These are phyloP conservation scores for Conistra vaccinii DNA, from an alignment of 2,888 invertebrate genomes.

Conservation along the genomic window DNA sequence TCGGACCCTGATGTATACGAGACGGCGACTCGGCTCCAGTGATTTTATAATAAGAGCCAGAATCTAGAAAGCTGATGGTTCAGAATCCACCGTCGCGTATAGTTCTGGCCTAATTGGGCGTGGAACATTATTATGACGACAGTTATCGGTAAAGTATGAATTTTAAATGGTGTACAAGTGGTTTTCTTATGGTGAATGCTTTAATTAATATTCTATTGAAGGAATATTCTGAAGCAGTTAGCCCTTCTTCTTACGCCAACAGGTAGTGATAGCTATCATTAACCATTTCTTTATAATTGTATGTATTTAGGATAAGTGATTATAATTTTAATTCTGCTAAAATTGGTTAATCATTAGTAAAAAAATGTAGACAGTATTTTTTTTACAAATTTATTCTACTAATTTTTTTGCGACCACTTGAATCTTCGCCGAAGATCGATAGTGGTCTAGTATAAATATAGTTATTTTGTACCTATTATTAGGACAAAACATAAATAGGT, in stretches of 20 bases:
- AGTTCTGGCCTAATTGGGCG: not conserved
- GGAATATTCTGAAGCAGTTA: slow-evolving; percentile 22
- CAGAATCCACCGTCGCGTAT: not conserved
- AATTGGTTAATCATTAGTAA: slow-evolving; percentile 2
- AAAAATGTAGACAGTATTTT: not conserved
- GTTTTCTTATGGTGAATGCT: slow-evolving; percentile 39
- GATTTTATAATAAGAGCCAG: not conserved
- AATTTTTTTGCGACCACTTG: not conserved
- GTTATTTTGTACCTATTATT: not conserved
- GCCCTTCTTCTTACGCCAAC: not conserved
- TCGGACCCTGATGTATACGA: not conserved
- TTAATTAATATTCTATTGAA: slow-evolving; percentile 42
- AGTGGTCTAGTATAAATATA: slow-evolving; percentile 1
- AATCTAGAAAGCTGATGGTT: not conserved
- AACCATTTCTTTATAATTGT: not conserved
- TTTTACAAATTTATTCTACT: not conserved
- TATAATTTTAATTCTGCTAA: slow-evolving; percentile 21
- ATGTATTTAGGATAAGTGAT: slow-evolving; percentile 13
- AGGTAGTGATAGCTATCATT: not conserved
- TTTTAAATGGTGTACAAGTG: slow-evolving; percentile 4
- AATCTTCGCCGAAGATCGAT: not conserved
- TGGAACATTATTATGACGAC: not conserved
- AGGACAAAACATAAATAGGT: not conserved
- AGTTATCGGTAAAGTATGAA: not conserved
- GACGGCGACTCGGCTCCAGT: not conserved